These are phyloP conservation scores for Abrostola triplasia DNA, from an alignment of 2,888 invertebrate genomes.

Conservation along the genomic window DNA sequence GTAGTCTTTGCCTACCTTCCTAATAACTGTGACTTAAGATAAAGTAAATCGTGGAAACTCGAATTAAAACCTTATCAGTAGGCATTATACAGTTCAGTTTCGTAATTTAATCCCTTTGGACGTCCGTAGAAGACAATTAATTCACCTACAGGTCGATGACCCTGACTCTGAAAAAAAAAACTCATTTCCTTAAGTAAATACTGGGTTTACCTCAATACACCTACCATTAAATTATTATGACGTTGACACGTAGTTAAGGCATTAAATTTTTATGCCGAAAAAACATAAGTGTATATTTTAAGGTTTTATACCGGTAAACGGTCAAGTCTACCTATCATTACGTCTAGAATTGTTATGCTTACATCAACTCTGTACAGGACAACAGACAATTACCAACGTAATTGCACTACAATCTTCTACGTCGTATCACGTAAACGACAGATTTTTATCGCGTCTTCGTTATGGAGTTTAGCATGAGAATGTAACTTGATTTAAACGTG, in stretches of 20 bases:
- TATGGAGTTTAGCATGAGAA: conserved; percentile 29
- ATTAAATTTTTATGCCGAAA: background rate
- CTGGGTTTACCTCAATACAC: no score
- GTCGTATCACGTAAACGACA: conserved; percentile 62
- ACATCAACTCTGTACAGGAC: conserved; percentile 30
- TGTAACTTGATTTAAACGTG: background rate
- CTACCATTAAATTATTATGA: no score
- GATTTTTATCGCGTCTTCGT: conserved; percentile 62
- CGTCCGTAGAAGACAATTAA: no score
- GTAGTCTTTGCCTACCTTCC: no score
- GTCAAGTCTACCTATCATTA: background rate
- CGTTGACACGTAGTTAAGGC: background rate
- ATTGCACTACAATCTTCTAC: conserved; percentile 51
- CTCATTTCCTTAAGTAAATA: no score
- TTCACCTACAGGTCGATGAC: no score
- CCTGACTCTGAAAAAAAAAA: no score
- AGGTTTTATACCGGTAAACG: background rate
- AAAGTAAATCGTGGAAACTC: no score
- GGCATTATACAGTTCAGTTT: no score
- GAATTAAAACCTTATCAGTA: no score
- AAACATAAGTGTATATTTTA: background rate
- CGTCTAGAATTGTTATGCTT: conserved; percentile 14
- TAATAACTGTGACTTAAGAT: no score
- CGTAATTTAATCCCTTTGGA: no score
- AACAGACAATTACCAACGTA: conserved; percentile 48